Base-by-base conservation (phyloP, 2,888 invertebrate genomes). In the Galeruca laticollis region DNA sequence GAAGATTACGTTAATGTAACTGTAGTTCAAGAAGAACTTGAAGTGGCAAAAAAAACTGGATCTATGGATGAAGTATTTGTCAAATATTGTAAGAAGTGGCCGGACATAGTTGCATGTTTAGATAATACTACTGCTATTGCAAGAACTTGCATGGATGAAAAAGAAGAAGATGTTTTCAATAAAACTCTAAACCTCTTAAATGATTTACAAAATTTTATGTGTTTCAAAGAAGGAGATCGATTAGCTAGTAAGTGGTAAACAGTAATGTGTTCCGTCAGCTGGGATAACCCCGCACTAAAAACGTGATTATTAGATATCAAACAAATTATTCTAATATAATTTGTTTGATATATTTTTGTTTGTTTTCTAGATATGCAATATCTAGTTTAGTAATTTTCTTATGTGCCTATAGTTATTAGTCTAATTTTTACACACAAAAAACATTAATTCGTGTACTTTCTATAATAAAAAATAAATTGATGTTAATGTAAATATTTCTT, bases 171-270 rank as follows among this genome's bases (percentile, higher is more conserved):
- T 1, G 90, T 89, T 65, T 87, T 91, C 59, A 88, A 89, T 70
- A 88, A 89, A 0, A 83, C 92, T 0, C 86, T 90, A 80, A 92
- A 92, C 75, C 89, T 94, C 43, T 88, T 93, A 0, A 88, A 91
- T 43, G 91, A 92, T 73, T 85, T 94, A 0, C 86, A 91, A 0
- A 89, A 91, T 75, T 95, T 95, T 81, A 86, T 93, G 26, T 95
- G 95, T 81, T 90, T 88, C 79, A 94, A 94, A 78, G 93, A 94
- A 77, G 94, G 94, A 9, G 94, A 94, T 82, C 90, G 94, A 76
- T 92, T 95, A 78, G 94, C 94, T 0, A 86, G 93, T 93, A 83
- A 88, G 91, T 18, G n/a, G 18, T n/a, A n/a, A n/a, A n/a, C n/a
- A n/a, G n/a, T n/a, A n/a, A n/a, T n/a, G n/a, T n/a, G n/a, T n/a